phyloP scores from a whole-genome alignment of 2,797 vertebrate species.

The Hybognathus amarus region DNA sequence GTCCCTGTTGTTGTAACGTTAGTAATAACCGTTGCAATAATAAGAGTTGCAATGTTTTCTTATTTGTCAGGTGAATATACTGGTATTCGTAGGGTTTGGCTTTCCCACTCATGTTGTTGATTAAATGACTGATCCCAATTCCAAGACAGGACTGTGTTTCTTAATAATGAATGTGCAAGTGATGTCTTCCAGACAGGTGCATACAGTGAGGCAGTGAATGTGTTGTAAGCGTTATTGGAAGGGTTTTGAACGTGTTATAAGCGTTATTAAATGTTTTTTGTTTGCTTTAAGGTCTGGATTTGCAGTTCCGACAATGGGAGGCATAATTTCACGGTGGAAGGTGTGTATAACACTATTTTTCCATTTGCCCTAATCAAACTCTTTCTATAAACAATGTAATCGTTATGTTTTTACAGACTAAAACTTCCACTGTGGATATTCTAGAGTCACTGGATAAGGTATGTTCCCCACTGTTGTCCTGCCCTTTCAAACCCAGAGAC shows the following conservation, averaged over 20 bases:
- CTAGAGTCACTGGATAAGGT: conserved; percentile 96
- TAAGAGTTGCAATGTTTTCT: neutral
- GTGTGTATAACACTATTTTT: conserved; percentile 72
- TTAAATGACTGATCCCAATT: neutral
- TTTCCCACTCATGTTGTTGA: neutral
- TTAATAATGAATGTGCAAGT: neutral
- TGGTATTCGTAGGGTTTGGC: neutral
- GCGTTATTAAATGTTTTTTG: neutral
- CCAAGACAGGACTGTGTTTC: neutral
- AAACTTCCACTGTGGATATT: conserved; percentile 90
- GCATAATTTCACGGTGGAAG: conserved; percentile 89
- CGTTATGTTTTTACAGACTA: conserved; percentile 76
- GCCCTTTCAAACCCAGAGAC: neutral
- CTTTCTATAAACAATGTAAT: neutral
- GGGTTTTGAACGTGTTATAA: neutral
- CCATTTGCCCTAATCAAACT: neutral
- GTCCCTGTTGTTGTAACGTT: neutral
- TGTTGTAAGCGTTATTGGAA: neutral
- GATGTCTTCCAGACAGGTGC: neutral
- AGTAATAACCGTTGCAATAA: neutral
- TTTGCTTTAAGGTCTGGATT: conserved; percentile 35
- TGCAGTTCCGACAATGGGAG: conserved; percentile 82
- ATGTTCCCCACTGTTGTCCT: conserved; percentile 55
- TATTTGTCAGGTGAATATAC: neutral
- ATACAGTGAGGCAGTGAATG: neutral